Percentiles rank a stretch among this genome's conserved stretches.
Conservation (phyloP, 2,113 vertebrate genomes). For the Oplegnathus fasciatus region DNA sequence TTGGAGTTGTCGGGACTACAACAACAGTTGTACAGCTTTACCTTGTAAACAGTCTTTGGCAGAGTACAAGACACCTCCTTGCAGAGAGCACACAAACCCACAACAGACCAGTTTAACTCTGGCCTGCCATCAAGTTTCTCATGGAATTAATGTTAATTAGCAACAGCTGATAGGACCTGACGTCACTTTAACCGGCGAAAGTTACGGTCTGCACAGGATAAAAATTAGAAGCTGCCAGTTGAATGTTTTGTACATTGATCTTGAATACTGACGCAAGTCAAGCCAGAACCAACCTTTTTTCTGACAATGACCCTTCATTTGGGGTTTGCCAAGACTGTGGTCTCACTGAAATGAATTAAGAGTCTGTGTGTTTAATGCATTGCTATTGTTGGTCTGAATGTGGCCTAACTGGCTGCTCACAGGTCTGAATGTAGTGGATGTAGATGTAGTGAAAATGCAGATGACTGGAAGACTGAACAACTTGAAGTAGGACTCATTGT, state of each 20-base stretch:
- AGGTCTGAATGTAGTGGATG: neutral
- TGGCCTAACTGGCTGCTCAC: neutral
- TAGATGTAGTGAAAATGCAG: slow-evolving; percentile 8
- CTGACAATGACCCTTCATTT: neutral
- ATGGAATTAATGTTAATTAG: neutral
- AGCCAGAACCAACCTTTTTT: too few relatives aligned
- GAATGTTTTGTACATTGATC: too few relatives aligned
- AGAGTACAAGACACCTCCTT: neutral
- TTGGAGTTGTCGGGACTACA: neutral
- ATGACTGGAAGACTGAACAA: neutral
- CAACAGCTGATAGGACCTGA: neutral
- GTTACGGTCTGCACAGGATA: too few relatives aligned
- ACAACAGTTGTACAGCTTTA: too few relatives aligned
- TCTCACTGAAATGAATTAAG: neutral
- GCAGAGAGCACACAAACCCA: neutral
- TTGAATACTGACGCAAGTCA: neutral
- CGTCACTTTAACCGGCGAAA: neutral
- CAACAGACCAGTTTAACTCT: too few relatives aligned
- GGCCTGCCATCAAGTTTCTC: neutral
- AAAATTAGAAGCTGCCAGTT: too few relatives aligned
- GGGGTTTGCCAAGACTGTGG: neutral
- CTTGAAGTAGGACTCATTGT: neutral
- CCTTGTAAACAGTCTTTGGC: too few relatives aligned
- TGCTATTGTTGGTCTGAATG: neutral
- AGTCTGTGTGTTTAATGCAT: neutral